These are phyloP conservation scores for Scaptomyza flava DNA, from an alignment of 2,888 invertebrate genomes.

Conservation along the genomic window DNA sequence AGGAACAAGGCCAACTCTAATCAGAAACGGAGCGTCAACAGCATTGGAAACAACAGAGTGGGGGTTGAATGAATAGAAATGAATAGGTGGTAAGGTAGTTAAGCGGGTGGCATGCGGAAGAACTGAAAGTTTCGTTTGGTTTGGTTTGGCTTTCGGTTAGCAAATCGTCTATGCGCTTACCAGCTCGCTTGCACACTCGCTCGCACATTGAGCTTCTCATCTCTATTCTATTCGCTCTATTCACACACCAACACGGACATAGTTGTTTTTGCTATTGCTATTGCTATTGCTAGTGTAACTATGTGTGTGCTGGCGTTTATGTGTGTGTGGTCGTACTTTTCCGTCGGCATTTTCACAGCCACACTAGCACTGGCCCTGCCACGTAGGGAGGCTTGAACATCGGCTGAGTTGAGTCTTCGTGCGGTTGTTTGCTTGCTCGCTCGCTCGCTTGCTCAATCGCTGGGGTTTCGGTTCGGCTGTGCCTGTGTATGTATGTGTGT, in stretches of 20 bases:
- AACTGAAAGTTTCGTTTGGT: slow-evolving; percentile 46
- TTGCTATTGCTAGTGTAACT: slow-evolving; percentile 33
- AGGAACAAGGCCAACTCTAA: slow-evolving; percentile 34
- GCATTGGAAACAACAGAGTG: too few relatives aligned
- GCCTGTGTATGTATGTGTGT: slow-evolving; percentile 23
- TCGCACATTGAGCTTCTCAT: slow-evolving; percentile 20
- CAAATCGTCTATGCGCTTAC: slow-evolving; percentile 62
- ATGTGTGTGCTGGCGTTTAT: slow-evolving; percentile 28
- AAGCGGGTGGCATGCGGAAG: slow-evolving; percentile 8
- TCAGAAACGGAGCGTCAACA: slow-evolving; percentile 20
- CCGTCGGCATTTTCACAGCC: slow-evolving; percentile 68
- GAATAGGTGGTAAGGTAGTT: background rate
- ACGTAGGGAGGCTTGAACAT: slow-evolving; percentile 41
- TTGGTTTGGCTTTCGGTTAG: slow-evolving; percentile 64
- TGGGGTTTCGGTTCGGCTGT: slow-evolving; percentile 30
- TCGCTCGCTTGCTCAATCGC: slow-evolving; percentile 27
- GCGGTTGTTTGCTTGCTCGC: slow-evolving; percentile 22
- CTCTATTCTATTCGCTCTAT: slow-evolving; percentile 47
- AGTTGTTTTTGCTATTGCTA: slow-evolving; percentile 25
- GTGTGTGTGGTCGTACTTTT: slow-evolving; percentile 60
- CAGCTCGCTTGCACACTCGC: slow-evolving; percentile 39
- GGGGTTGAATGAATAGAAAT: background rate
- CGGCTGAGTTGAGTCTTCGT: slow-evolving; percentile 42
- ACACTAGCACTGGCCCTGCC: slow-evolving; percentile 24
- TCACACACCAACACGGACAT: slow-evolving; percentile 39